Percentiles rank a stretch among this genome's conserved stretches.
Conservation (phyloP, 1,140 invertebrate genomes). For the Drosophila ogumai region DNA sequence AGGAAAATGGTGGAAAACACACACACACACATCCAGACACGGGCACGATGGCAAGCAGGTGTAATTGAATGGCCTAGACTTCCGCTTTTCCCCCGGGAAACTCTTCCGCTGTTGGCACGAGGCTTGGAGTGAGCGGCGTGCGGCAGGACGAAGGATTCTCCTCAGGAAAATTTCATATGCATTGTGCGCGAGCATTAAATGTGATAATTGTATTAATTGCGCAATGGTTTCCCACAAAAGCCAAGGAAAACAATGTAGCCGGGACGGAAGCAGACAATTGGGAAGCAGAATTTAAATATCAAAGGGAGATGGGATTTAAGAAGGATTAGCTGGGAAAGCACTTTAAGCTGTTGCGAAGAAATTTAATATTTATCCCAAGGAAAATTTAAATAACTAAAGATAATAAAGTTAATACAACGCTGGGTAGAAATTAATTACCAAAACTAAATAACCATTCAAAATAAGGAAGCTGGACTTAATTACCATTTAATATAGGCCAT, state of each 20-base stretch:
- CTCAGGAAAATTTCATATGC: conserved; percentile 63
- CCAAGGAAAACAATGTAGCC: conserved; percentile 34
- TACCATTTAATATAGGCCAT: conserved; percentile 26
- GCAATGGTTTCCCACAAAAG: conserved; percentile 55
- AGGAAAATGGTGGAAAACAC: conserved; percentile 1
- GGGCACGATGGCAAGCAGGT: conserved; percentile 66
- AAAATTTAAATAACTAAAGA: not conserved
- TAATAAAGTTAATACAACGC: not conserved
- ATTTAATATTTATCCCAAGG: not conserved
- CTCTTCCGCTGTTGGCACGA: conserved; percentile 69
- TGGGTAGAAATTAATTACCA: conserved; percentile 13
- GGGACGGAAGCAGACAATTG: conserved; percentile 24
- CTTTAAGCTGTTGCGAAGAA: not conserved
- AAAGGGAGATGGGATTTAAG: not conserved
- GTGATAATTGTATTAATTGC: conserved; percentile 78
- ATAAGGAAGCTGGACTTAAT: conserved; percentile 39
- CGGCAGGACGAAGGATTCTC: conserved; percentile 20
- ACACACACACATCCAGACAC: conserved; percentile 29
- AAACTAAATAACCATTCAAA: conserved; percentile 18
- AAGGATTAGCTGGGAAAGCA: conserved; percentile 6
- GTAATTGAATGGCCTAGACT: conserved; percentile 74
- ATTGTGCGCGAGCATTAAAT: conserved; percentile 71
- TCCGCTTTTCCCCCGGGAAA: conserved; percentile 29
- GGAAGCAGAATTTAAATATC: conserved; percentile 19
- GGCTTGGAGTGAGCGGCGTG: conserved; percentile 39